Base-by-base conservation (phyloP, 2,797 vertebrate genomes). In the Graptemys geographica region DNA sequence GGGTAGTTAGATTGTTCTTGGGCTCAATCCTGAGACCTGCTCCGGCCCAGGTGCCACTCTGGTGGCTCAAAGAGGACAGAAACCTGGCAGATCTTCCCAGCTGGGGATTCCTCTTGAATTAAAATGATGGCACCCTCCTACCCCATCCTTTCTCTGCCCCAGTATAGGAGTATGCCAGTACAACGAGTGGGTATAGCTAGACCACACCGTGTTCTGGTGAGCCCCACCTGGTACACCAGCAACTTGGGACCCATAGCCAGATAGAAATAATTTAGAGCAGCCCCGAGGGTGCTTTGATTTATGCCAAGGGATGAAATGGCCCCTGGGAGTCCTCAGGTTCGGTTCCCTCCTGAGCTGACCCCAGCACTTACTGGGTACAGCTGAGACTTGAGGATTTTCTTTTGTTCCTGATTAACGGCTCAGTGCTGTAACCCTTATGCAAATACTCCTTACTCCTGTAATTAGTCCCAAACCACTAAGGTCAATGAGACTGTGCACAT, bases 291-390 rank as follows among this genome's bases (percentile, higher is more conserved):
- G 2, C 56, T 93, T 72, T 94, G 65, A 92, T 89, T 69, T 78
- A 91, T 90, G 84, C 79, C 83, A 95, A 95, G 89, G 65, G 95
- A 91, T 79, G 86, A 81, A 95, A 90, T 95, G 92, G 69, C 74
- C 89, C 92, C 91, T 87, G 87, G 94, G 91, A 96, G 90, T 47
- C 81, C 87, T 1, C 2, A 83, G 31, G 91, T 47, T 91, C 55
- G 31, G 82, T n/a, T 65, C 16, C 33, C 33, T 13, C 6, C 31
- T 62, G 31, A 16, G 59, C 31, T 62, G 28, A 62, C 31, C 31
- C 62, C 33, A n/a, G 15, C 33, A 84, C 74, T 81, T 83, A 44
- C 13, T 76, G 72, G 65, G 65, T n/a, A 69, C 31, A 37, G 65
- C 65, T 69, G 33, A 37, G n/a, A 69, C 21, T 5, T 37, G n/a